Base-by-base conservation (phyloP, 2,113 vertebrate species). In the Aspiorhynchus laticeps region DNA sequence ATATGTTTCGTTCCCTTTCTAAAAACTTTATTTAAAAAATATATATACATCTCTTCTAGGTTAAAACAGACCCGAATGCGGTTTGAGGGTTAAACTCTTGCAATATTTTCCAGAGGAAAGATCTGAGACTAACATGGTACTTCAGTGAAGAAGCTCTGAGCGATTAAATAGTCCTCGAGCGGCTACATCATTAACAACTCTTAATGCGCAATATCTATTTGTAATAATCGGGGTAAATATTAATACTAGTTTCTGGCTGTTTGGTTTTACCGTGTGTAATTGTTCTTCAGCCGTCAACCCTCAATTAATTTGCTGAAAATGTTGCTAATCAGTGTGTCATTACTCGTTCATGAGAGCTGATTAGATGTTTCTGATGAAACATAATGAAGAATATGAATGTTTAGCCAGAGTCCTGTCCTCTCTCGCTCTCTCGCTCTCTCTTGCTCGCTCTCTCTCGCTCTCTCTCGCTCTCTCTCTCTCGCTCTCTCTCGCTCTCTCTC, bases 301-400 rank as follows among this genome's bases (percentile, higher is more conserved):
- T 71, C 17, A 11, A 12, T 75, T 26, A 3, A 63, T 21, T 75
- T 93, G 84, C 9, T 80, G 24, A n/a, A 59, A 61, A 10, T n/a
- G 56, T 11, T 61, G 56, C 10, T 77, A 88, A 88, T 93, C 87
- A 89, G 61, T 76, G 84, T 67, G 36, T 69, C 69, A 24, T 71
- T 71, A 71, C 38, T 71, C 19, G 17, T 71, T 31, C 24, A 83
- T n/a, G 61, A 79, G 73, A 86, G 88, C 85, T 91, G 91, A 91
- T 88, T 77, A 88, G 90, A 91, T 83, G 36, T 87, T 88, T 85
- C 79, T 88, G 80, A 77, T 85, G 74, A 83, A 90, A 85, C 81
- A 88, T 71, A 92, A 89, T 91, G 31, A 69, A 15, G 48, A 51
- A 17, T 51, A n/a, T 63, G 38, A 65, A 87, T 87, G 83, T 82